Percentiles rank a stretch among this genome's conserved stretches.
Conservation (phyloP, 2,797 vertebrate species). For the Syngnathus rostellatus region DNA sequence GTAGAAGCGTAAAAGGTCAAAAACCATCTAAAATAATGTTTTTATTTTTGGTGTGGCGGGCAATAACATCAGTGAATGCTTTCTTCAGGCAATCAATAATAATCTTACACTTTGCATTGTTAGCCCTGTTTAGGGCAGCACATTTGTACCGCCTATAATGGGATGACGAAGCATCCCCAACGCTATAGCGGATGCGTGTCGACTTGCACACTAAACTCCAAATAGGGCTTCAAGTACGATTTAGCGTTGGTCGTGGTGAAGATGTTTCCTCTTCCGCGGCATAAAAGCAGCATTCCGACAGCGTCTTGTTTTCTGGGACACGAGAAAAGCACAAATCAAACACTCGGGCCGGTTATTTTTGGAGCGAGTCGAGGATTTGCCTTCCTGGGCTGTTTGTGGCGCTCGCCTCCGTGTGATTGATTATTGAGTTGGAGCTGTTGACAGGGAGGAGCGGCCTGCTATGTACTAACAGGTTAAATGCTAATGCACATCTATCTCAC, state of each 20-base stretch:
- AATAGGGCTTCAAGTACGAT: neutral
- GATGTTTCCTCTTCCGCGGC: constrained; percentile 10
- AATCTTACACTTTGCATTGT: neutral
- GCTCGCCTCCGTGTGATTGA: constrained; percentile 49
- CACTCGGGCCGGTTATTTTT: constrained; percentile 31
- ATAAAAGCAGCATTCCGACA: constrained; percentile 42
- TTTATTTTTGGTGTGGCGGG: neutral
- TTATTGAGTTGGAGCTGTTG: constrained; percentile 46
- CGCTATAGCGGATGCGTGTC: neutral
- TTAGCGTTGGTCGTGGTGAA: neutral
- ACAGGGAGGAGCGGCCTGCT: constrained; percentile 34
- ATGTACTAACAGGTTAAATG: constrained; percentile 46
- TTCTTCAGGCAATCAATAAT: neutral
- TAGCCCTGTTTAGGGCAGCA: neutral
- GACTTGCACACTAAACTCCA: neutral
- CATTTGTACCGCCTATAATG: neutral
- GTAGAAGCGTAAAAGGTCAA: too few species aligned
- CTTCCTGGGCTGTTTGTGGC: constrained; percentile 25
- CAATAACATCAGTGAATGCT: too few species aligned
- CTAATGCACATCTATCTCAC: constrained; percentile 37
- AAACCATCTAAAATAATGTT: too few species aligned
- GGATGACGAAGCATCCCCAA: neutral
- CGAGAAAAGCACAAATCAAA: constrained; percentile 22
- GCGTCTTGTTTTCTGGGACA: constrained; percentile 34
- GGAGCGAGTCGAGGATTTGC: constrained; percentile 42